Evolutionary conservation across 2,888 invertebrate species (phyloP).

Genomic region (Galerucella nymphaeae): DNA sequence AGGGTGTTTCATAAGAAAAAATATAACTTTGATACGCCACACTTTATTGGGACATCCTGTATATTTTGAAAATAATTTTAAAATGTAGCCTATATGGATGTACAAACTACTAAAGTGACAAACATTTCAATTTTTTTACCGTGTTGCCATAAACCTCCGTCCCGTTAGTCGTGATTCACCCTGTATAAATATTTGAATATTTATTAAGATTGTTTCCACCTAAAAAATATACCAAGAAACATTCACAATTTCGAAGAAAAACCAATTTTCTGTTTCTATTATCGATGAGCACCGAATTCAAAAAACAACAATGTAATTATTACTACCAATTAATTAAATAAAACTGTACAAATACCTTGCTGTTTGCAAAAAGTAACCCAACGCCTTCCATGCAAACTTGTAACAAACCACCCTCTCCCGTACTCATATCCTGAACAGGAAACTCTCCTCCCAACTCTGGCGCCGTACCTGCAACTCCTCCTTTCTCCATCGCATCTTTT

Average conservation of each 20-base stretch:
- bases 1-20: no score
- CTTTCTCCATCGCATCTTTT: constrained; percentile 98
- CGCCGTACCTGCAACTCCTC: constrained; percentile 76
- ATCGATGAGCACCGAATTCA: constrained; percentile 41
- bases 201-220: not conserved
- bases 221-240: not conserved
- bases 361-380: constrained; percentile 97
- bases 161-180: no score
- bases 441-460: constrained; percentile 94
- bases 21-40: no score
- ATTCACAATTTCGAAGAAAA: not conserved
- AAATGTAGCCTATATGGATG: no score
- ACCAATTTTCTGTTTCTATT: not conserved
- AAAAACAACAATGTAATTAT: constrained; percentile 28
- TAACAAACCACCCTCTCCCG: constrained; percentile 96
- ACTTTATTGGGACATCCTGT: no score
- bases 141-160: no score
- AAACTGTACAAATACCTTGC: constrained; percentile 83
- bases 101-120: no score
- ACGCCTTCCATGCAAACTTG: constrained; percentile 99
- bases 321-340: constrained; percentile 18
- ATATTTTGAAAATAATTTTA: no score
- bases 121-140: no score
- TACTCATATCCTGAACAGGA: constrained; percentile 96
- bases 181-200: not conserved